Percentiles rank a stretch among this genome's conserved stretches.
Evolutionary conservation across 2,797 vertebrate species (phyloP).

Genomic region (Tragopan temminckii): DNA sequence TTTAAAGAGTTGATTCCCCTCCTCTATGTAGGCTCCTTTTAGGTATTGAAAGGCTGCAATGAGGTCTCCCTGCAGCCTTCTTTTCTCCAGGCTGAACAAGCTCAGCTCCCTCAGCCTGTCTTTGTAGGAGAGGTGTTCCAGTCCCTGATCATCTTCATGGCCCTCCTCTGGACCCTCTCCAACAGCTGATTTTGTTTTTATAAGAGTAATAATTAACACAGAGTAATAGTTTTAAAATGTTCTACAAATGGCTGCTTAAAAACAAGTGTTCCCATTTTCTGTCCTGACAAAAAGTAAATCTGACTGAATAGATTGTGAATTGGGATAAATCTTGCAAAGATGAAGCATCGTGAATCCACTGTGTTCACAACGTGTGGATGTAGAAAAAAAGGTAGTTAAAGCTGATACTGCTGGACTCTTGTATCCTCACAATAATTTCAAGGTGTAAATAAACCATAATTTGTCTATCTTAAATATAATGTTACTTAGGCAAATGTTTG

Average conservation of each 20-base stretch:
- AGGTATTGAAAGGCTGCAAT: too few relatives aligned
- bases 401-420: neutral
- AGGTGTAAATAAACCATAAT: neutral
- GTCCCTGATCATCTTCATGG: too few relatives aligned
- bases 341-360: neutral
- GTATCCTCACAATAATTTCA: neutral
- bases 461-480: neutral
- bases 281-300: neutral
- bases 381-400: neutral
- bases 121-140: too few relatives aligned
- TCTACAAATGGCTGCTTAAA: neutral
- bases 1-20: too few relatives aligned
- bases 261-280: neutral
- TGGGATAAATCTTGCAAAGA: neutral
- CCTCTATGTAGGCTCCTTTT: too few relatives aligned
- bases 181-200: neutral
- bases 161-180: too few relatives aligned
- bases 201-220: neutral
- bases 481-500: neutral
- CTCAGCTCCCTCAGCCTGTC: too few relatives aligned
- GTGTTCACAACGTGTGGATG: neutral
- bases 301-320: neutral
- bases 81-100: too few relatives aligned
- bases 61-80: too few relatives aligned
- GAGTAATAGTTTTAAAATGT: neutral